phyloP scores from a whole-genome alignment of 2,113 vertebrate genomes.

The Lonchura striata region DNA sequence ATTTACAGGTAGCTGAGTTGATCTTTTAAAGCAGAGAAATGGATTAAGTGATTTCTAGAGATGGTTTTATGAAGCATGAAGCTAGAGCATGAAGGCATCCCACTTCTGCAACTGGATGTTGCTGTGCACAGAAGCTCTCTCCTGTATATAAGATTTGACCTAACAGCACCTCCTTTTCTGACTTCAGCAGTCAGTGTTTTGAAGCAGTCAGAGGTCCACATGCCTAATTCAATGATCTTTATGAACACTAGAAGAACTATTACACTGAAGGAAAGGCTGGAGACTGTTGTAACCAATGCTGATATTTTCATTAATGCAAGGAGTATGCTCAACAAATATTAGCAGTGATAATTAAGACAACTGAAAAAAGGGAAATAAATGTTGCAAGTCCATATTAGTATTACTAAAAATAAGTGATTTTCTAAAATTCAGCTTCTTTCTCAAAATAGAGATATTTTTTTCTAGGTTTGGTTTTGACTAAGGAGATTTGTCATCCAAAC shows the following conservation, averaged over 20 bases:
- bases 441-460: neutral
- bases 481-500: neutral
- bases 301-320: neutral
- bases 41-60: neutral
- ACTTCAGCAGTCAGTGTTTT: neutral
- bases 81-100: neutral
- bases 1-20: neutral
- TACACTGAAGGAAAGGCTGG: neutral
- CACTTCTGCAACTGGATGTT: neutral
- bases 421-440: neutral
- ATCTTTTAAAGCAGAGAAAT: neutral
- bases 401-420: neutral
- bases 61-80: neutral
- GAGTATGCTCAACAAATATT: neutral
- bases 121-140: neutral
- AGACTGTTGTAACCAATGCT: neutral
- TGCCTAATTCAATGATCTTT: neutral
- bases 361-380: rapidly evolving
- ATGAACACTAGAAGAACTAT: neutral
- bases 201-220: neutral
- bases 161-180: neutral
- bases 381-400: neutral
- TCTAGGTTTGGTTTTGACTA: neutral
- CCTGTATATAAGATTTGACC: neutral
- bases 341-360: neutral